phyloP scores from a whole-genome alignment of 1,140 invertebrate species.

The Trichonephila inaurata region DNA sequence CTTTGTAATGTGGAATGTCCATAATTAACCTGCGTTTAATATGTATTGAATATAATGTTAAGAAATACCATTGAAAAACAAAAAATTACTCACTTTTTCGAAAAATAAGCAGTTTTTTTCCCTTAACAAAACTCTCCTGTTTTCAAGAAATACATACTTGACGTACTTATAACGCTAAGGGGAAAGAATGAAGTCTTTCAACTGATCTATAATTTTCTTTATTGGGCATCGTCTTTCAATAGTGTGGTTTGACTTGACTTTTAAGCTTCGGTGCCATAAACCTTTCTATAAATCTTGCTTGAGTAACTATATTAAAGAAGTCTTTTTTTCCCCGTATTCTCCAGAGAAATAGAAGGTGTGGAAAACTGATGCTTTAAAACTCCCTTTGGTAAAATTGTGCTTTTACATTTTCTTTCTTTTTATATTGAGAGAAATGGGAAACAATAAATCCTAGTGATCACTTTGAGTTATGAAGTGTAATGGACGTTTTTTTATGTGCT shows the following conservation, averaged over 20 bases:
- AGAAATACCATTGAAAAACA: no score
- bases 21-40: no score
- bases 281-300: not conserved
- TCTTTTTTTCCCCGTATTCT: not conserved
- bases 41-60: no score
- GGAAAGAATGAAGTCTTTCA: no score
- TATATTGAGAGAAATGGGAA: slow-evolving; percentile 14
- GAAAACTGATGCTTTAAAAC: slow-evolving; percentile 20
- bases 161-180: no score
- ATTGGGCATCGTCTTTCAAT: not conserved
- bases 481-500: not conserved
- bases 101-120: no score
- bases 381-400: not conserved
- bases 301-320: not conserved
- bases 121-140: no score
- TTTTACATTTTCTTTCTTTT: not conserved
- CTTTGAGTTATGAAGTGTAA: slow-evolving; percentile 33
- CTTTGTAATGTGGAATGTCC: no score
- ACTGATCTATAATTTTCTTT: not conserved
- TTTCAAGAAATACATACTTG: no score
- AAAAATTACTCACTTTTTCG: no score
- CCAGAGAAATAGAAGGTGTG: not conserved
- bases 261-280: not conserved
- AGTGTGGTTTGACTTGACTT: not conserved
- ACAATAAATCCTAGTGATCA: slow-evolving; percentile 23